Evolutionary conservation across 1,140 invertebrate genomes (phyloP), one percentile per base, ranked within the genome.

Genomic region (Drosophila athabasca): DNA sequence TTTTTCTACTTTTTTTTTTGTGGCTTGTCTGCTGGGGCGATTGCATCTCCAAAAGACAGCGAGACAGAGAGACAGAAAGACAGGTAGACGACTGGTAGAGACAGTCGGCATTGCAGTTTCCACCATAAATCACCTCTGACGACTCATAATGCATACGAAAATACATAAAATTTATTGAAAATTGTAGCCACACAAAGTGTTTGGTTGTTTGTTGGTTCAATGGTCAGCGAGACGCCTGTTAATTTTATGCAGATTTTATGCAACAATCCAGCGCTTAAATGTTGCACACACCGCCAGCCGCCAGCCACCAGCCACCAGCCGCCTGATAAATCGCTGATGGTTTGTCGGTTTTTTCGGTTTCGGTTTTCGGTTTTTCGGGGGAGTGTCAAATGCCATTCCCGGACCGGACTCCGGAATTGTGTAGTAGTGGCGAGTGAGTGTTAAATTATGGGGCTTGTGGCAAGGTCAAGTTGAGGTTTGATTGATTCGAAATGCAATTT

Each of bases 221-320:
- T 62, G 60, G 60, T 62, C 45, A 73, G 74, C 39, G 59, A 43
- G 70, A 55, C 68, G 59, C 71, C 44, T 31, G 49, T 84, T 85
- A 85, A 87, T 85, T 71, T 78, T 85, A 85, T 85, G 82, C 82
- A 85, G 75, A 85, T 85, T 85, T 87, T 68, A 85, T 87, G 82
- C 78, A 71, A 62, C 67, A 64, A 65, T 72, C 67, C 61, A 39
- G 35, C 61, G 75, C 64, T 65, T 52, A 80, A 85, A 85, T 85
- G 82, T 87, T 85, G 81, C 81, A 75, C 77, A 65, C 59, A 50
- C 35, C 35, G 11, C 35, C 35, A 11, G 11, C 46, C 46, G 35
- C 24, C 24, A 26, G 24, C 3, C 24, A 26, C 24, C 24, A 26
- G 0, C 24, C 24, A 5, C 24, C 24, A 48, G 52, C 69, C 57